Percentiles rank a stretch among this genome's conserved stretches.
These are phyloP conservation scores for Caenorhabditis doughertyi DNA, from an alignment of 2,888 invertebrate genomes.

Conservation along the genomic window DNA sequence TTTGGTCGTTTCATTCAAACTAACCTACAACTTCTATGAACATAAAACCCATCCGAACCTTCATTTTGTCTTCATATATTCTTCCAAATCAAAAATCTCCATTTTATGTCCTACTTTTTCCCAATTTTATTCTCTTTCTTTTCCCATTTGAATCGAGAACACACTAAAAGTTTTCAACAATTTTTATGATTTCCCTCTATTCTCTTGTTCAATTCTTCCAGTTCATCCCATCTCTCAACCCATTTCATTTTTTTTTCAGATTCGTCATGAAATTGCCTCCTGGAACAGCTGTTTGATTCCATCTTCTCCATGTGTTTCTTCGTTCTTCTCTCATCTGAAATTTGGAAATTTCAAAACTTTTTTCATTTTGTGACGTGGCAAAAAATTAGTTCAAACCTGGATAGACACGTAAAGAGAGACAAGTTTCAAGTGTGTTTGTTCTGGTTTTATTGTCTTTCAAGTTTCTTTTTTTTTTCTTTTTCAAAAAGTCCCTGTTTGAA, in stretches of 20 bases:
- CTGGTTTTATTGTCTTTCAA: too few relatives aligned
- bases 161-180: conserved; percentile 41
- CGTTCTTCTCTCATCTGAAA: neutral
- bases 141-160: conserved; percentile 3
- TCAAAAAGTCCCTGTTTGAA: too few relatives aligned
- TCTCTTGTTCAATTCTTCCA: neutral
- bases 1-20: too few relatives aligned
- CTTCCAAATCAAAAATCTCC: neutral
- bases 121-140: neutral
- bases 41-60: too few relatives aligned
- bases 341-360: conserved; percentile 1
- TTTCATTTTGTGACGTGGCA: neutral
- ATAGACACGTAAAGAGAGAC: too few relatives aligned
- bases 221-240: conserved; percentile 7
- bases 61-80: neutral
- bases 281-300: conserved; percentile 23
- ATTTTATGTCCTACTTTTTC: neutral
- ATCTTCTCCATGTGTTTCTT: neutral
- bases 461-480: too few relatives aligned
- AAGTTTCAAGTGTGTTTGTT: too few relatives aligned
- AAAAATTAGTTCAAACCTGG: too few relatives aligned
- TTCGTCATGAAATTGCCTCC: conserved; percentile 19
- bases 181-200: conserved; percentile 10
- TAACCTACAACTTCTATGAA: too few relatives aligned
- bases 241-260: conserved; percentile 2